phyloP scores from a whole-genome alignment of 1,140 invertebrate species.

The Lucilia sericata region DNA sequence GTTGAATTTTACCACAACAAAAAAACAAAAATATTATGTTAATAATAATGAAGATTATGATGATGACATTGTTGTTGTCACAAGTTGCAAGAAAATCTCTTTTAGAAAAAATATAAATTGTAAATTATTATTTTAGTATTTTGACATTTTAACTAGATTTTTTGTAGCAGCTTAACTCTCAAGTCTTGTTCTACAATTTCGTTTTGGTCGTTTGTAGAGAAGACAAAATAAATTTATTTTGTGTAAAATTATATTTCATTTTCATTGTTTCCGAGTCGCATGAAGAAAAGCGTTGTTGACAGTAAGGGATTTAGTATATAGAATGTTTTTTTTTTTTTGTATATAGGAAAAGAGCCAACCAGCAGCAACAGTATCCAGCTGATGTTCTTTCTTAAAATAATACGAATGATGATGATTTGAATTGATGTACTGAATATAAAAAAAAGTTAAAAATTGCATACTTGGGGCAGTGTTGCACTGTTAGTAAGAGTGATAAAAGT shows the following conservation, averaged over 20 bases:
- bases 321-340: too few species aligned
- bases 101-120: not conserved
- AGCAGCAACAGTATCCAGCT: not conserved
- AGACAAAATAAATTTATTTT: not conserved
- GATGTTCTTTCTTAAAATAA: not conserved
- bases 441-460: too few species aligned
- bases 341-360: not conserved
- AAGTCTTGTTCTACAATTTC: not conserved
- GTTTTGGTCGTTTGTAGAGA: not conserved
- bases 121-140: not conserved
- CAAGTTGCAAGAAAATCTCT: not conserved
- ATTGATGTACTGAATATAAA: too few species aligned
- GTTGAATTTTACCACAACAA: not conserved
- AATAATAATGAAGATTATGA: not conserved
- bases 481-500: too few species aligned
- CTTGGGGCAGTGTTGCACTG: too few species aligned
- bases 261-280: not conserved
- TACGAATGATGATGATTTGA: too few species aligned
- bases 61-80: not conserved
- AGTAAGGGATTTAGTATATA: not conserved
- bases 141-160: constrained; percentile 9
- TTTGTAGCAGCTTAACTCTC: not conserved
- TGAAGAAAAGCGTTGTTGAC: not conserved
- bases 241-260: not conserved
- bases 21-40: not conserved